Evolutionary conservation across 1,140 invertebrate genomes (phyloP).

Genomic region (Atopsyche davidsoni): DNA sequence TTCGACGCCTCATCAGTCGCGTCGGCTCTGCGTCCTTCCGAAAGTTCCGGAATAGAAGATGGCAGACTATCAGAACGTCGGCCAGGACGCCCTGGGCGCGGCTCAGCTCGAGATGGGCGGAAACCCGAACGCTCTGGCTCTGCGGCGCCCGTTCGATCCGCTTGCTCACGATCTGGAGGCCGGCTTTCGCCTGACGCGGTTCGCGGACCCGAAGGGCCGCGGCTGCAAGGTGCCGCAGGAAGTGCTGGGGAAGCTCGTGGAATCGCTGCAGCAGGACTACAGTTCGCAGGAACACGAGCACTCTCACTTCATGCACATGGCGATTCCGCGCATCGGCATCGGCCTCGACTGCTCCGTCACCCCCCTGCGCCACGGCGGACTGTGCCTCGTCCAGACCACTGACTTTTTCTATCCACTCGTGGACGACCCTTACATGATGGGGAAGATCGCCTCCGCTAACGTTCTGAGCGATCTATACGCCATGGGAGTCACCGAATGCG

Average conservation of each 20-base stretch:
- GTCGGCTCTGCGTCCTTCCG: conserved; percentile 14
- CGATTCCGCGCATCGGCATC: conserved; percentile 78
- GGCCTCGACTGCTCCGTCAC: conserved; percentile 62
- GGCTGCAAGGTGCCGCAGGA: conserved; percentile 99
- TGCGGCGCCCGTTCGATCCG: conserved; percentile 90
- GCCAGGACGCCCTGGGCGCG: conserved; percentile 68
- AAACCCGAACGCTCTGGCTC: conserved; percentile 70
- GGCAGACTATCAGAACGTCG: conserved; percentile 51
- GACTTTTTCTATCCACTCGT: conserved; percentile 98
- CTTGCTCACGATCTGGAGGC: conserved; percentile 90
- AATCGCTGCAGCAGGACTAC: conserved; percentile 88
- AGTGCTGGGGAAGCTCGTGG: conserved; percentile 90
- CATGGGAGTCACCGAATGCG: conserved; percentile 98
- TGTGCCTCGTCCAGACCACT: conserved; percentile 95
- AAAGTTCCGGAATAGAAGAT: conserved; percentile 16
- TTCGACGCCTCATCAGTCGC: conserved; percentile 11
- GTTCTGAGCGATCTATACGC: conserved; percentile 98
- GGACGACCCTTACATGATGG: conserved; percentile 99
- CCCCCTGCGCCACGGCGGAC: conserved; percentile 81
- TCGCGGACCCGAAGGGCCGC: conserved; percentile 97
- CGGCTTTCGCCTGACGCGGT: conserved; percentile 91
- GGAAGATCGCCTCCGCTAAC: conserved; percentile 97
- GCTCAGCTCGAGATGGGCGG: conserved; percentile 78
- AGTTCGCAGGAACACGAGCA: conserved; percentile 77
- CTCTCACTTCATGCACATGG: conserved; percentile 82